phyloP scores from a whole-genome alignment of 2,797 vertebrate genomes.

The Sebastes matsubarae region DNA sequence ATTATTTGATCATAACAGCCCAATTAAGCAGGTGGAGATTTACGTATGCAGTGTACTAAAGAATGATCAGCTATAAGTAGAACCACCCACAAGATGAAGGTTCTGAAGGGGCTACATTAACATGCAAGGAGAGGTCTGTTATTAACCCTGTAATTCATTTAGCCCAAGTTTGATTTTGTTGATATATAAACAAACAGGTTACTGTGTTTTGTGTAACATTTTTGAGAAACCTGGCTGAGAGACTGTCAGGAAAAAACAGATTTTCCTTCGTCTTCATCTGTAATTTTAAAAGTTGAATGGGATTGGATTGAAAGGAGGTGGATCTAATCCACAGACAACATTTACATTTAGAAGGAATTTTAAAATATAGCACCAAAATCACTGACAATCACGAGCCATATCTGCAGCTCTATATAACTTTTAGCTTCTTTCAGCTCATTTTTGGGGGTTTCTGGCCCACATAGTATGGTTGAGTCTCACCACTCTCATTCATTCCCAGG shows the following conservation, averaged over 20 bases:
- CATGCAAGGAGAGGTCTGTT: background rate
- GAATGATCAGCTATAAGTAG: background rate
- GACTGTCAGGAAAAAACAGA: background rate
- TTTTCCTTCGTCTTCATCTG: background rate
- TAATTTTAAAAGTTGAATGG: background rate
- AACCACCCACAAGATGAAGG: background rate
- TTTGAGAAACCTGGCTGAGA: background rate
- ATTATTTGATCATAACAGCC: background rate
- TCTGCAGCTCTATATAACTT: too few relatives aligned
- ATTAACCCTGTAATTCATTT: background rate
- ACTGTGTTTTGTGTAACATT: background rate
- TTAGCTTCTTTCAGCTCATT: too few relatives aligned
- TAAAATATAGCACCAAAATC: background rate
- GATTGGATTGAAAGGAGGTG: background rate
- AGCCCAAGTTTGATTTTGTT: background rate
- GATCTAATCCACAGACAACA: background rate
- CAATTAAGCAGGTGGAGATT: slow-evolving; percentile 13
- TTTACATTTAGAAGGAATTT: background rate
- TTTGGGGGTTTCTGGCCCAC: too few relatives aligned
- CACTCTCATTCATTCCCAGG: too few relatives aligned
- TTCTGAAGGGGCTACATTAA: background rate
- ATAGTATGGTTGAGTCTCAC: too few relatives aligned
- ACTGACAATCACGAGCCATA: background rate
- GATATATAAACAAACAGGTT: background rate
- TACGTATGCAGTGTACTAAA: background rate